Base-by-base conservation (phyloP, 1,140 invertebrate genomes). In the Tribolium castaneum region DNA sequence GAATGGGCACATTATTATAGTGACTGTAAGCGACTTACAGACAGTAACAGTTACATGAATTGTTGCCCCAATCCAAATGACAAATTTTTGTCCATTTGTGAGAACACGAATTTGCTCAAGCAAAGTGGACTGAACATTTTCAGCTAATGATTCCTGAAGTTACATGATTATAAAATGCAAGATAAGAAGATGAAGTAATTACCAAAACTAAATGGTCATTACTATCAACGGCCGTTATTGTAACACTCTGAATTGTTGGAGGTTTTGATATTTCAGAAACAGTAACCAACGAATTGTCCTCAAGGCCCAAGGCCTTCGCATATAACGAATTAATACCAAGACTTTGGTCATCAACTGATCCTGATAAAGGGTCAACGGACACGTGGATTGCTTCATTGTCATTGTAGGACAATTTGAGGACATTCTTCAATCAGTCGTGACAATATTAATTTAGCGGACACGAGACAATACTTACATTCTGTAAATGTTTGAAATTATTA, bases 11-110 rank as follows among this genome's bases (percentile, higher is more conserved):
- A 10, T 19, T 54, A 70, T 34, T 70, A 22, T 16, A 34, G n/a
- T 54, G 25, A 71, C 71, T 70, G 72, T 80, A 45, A 30, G 1
- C 66, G 19, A 14, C 85, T 86, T 87, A 89, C 89, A 87, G 62
- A 90, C 86, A 84, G 84, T 84, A 54, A 89, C 82, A 25, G 84
- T 86, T 45, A 90, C 86, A 79, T 86, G 84, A 76, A 89, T 85
- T 39, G 86, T 87, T 79, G 86, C 87, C 78, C 88, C 90, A 82
- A 90, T 88, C 90, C 90, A 91, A 13, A 90, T 89, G 14, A 90
- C 83, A 50, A 90, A 83, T 73, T 89, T 89, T 81, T 90, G 89
- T 76, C 88, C 86, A 9, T 85, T 84, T 35, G 87, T 86, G 0
- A 90, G 87, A 19, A 90, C 79, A 77, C 88, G 86, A 19, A 90